Percentiles rank a stretch among this genome's conserved stretches.
Evolutionary conservation across 2,888 invertebrate genomes (phyloP).

Genomic region (Sinotaia quadrata): DNA sequence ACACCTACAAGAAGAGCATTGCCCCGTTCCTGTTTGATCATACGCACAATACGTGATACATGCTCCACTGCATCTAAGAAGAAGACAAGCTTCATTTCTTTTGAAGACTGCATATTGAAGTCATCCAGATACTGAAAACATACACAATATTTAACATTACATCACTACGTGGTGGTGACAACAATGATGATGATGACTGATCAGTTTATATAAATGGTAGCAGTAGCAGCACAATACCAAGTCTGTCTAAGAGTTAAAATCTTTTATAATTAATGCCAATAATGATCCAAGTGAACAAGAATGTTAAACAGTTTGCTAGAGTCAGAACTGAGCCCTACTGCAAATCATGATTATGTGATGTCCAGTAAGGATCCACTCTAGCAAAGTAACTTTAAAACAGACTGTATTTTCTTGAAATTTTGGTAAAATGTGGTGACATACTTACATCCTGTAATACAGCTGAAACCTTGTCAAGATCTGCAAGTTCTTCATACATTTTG

Average conservation of each 20-base stretch:
- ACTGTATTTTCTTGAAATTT: no score
- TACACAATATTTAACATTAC: background rate
- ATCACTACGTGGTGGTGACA: background rate
- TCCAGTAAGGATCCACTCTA: no score
- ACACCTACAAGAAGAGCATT: conserved; percentile 73
- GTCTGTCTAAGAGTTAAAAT: no score
- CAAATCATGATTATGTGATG: no score
- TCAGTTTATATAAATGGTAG: no score
- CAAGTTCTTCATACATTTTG: conserved; percentile 86
- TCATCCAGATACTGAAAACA: conserved; percentile 84
- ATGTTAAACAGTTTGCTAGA: no score
- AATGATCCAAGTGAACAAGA: no score
- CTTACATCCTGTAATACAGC: conserved; percentile 79
- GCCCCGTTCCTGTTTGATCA: conserved; percentile 72
- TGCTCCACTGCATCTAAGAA: conserved; percentile 78
- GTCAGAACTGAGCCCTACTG: no score
- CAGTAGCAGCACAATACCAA: no score
- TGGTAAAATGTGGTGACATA: no score
- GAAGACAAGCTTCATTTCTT: conserved; percentile 88
- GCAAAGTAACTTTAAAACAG: no score
- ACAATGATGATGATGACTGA: background rate
- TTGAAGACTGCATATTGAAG: conserved; percentile 83
- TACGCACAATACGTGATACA: conserved; percentile 71
- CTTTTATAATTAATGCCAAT: no score
- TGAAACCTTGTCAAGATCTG: conserved; percentile 81